Conservation (phyloP, 2,797 vertebrate species). For the Oreochromis mossambicus region DNA sequence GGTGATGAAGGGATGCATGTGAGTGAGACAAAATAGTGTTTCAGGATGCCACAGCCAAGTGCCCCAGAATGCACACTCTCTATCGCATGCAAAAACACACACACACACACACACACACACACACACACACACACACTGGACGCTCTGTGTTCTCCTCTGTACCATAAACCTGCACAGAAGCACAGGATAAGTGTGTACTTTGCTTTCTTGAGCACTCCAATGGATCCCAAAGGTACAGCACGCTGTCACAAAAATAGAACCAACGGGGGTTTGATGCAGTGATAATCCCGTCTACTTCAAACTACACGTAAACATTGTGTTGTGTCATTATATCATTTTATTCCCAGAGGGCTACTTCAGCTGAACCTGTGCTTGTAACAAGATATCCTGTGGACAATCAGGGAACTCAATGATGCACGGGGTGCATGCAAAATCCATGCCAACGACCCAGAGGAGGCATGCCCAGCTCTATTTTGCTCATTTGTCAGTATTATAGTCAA, state of each 20-base stretch:
- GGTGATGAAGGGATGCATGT: not conserved
- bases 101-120: too few species aligned
- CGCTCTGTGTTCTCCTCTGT: not conserved
- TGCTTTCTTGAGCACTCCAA: not conserved
- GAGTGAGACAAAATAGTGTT: constrained; percentile 29
- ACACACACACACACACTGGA: not conserved
- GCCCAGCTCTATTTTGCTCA: not conserved
- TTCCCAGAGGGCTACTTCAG: not conserved
- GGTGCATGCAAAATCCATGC: not conserved
- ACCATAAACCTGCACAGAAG: not conserved
- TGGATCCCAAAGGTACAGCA: not conserved
- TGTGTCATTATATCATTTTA: not conserved
- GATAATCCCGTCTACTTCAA: not conserved
- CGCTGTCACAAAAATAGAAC: not conserved
- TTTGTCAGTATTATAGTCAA: not conserved
- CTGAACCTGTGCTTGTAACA: not conserved
- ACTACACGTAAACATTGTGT: not conserved
- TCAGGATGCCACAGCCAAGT: constrained; percentile 34
- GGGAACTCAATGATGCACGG: not conserved
- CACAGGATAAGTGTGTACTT: not conserved
- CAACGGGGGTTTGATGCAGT: not conserved
- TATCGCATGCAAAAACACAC: not conserved
- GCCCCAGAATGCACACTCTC: constrained; percentile 2
- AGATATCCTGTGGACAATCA: not conserved
- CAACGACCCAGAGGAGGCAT: not conserved